These are phyloP conservation scores for Leuctra nigra DNA, from an alignment of 2,888 invertebrate genomes.

Conservation along the genomic window DNA sequence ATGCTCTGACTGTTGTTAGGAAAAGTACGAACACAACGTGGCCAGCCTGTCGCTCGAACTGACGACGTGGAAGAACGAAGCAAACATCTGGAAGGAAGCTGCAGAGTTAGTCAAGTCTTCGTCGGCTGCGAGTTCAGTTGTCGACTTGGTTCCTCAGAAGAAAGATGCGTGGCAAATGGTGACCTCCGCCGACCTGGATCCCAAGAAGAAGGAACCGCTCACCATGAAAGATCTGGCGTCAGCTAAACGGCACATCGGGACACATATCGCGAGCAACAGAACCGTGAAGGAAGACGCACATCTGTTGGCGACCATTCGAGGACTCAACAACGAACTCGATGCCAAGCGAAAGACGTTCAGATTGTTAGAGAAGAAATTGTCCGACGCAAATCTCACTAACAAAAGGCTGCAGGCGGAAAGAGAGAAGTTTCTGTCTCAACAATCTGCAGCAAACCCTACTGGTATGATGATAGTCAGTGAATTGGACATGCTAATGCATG, in stretches of 20 bases:
- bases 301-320: slow-evolving; percentile 70
- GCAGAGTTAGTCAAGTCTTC: slow-evolving; percentile 9
- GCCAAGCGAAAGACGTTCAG: slow-evolving; percentile 66
- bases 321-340: slow-evolving; percentile 64
- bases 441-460: slow-evolving; percentile 33
- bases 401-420: slow-evolving; percentile 68
- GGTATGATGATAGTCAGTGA: no score
- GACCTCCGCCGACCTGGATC: background rate
- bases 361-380: slow-evolving; percentile 66
- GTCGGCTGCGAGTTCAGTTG: no score
- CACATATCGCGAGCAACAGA: no score
- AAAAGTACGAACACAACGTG: slow-evolving; percentile 32
- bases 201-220: slow-evolving; percentile 16
- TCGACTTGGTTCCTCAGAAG: background rate
- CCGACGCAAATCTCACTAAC: slow-evolving; percentile 69
- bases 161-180: background rate
- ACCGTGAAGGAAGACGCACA: slow-evolving; percentile 63
- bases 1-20: slow-evolving; percentile 21
- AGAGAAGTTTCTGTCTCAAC: slow-evolving; percentile 46
- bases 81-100: slow-evolving; percentile 17
- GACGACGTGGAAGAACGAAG: slow-evolving; percentile 20
- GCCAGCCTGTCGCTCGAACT: slow-evolving; percentile 30
- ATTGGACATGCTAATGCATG: no score
- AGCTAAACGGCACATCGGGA: no score
- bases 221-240: background rate